Evolutionary conservation across 1,140 invertebrate genomes (phyloP).

Genomic region (Cecropterus lyciades): DNA sequence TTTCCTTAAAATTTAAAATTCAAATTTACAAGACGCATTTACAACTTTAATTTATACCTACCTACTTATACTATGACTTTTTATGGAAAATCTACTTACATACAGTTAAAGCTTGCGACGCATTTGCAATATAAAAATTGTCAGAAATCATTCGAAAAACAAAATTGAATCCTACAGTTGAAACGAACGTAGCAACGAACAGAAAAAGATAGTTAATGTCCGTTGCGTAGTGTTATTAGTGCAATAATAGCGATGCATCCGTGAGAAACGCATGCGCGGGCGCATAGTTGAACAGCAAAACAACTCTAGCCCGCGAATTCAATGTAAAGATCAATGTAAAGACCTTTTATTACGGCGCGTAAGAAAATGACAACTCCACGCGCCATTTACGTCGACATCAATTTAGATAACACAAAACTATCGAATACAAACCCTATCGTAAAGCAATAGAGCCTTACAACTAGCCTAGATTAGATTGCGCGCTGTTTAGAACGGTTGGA

Average conservation of each 20-base stretch:
- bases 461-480: constrained; percentile 24
- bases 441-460: constrained; percentile 21
- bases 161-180: not conserved
- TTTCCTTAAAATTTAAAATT: not conserved
- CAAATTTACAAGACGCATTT: too few species aligned
- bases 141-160: constrained; percentile 2
- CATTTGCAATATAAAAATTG: not conserved
- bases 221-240: constrained; percentile 45
- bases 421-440: constrained; percentile 50
- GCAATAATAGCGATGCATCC: constrained; percentile 52
- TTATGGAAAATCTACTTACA: not conserved
- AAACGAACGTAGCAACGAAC: not conserved
- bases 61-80: not conserved
- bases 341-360: constrained; percentile 67
- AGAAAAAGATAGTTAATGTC: constrained; percentile 40
- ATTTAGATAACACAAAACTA: constrained; percentile 36
- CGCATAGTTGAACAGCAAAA: constrained; percentile 50
- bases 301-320: constrained; percentile 61
- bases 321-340: constrained; percentile 83
- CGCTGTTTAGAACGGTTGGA: constrained; percentile 64
- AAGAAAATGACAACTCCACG: constrained; percentile 71
- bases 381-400: constrained; percentile 55
- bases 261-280: constrained; percentile 64
- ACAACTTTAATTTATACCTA: too few species aligned
- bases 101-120: not conserved